These are phyloP conservation scores for Pammene aurita DNA, from an alignment of 2,888 invertebrate genomes.

Conservation along the genomic window DNA sequence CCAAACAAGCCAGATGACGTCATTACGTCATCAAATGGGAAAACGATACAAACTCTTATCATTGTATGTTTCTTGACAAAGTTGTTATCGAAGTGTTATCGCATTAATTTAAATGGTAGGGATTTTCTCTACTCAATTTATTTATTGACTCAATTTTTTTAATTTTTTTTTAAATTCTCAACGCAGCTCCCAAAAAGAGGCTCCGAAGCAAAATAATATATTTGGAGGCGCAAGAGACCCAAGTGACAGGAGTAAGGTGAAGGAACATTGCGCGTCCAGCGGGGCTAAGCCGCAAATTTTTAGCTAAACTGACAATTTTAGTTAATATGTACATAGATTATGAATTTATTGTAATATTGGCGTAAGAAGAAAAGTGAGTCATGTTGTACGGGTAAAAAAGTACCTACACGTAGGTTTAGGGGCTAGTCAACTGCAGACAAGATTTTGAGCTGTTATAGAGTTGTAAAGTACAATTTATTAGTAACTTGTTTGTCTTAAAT, in stretches of 20 bases:
- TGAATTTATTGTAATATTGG: constrained; percentile 35
- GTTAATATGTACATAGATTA: constrained; percentile 16
- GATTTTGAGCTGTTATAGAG: not conserved
- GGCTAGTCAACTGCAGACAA: not conserved
- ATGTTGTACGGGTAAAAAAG: not conserved
- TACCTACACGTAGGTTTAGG: not conserved
- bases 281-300: constrained; percentile 64
- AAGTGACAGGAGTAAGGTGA: constrained; percentile 52
- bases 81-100: not conserved
- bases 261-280: constrained; percentile 60
- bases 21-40: constrained; percentile 7
- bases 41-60: not conserved
- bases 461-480: not conserved
- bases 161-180: constrained; percentile 45
- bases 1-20: constrained; percentile 26
- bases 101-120: not conserved
- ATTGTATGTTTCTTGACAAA: not conserved
- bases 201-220: constrained; percentile 56
- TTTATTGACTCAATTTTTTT: not conserved
- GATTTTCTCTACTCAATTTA: not conserved
- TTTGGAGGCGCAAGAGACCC: constrained; percentile 55
- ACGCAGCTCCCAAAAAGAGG: constrained; percentile 64
- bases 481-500: not conserved
- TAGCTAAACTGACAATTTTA: constrained; percentile 54
- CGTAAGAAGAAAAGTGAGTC: constrained; percentile 32